Evolutionary conservation across 2,888 invertebrate genomes (phyloP).

Genomic region (Chaitophorus viminalis): DNA sequence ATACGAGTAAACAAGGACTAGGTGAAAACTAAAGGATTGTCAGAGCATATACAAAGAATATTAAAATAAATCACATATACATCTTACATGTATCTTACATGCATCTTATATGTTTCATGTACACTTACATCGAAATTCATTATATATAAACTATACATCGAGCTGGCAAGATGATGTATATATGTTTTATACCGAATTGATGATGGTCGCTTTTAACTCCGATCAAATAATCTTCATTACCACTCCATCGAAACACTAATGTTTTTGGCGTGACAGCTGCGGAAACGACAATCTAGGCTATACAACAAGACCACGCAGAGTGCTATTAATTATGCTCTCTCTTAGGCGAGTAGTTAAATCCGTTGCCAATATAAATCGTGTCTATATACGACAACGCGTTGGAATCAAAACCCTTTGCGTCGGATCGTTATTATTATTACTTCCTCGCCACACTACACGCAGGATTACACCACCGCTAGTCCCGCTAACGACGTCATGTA

Average conservation of each 20-base stretch:
- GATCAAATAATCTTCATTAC: background rate
- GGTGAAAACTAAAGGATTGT: too few species aligned
- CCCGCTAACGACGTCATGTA: background rate
- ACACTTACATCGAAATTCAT: too few species aligned
- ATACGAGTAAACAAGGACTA: too few species aligned
- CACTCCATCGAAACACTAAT: background rate
- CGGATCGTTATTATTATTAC: background rate
- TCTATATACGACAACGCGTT: background rate
- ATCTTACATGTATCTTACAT: too few species aligned
- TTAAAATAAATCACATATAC: too few species aligned
- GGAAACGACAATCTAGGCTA: background rate
- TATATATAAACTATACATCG: background rate
- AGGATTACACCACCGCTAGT: background rate
- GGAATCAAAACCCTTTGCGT: slow-evolving; percentile 8
- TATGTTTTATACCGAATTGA: background rate
- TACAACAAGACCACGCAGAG: background rate
- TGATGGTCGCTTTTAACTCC: background rate
- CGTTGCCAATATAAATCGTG: background rate
- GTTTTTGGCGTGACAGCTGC: background rate
- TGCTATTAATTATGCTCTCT: slow-evolving; percentile 2
- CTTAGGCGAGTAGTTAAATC: background rate
- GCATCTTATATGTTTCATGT: too few species aligned
- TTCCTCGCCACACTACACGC: background rate
- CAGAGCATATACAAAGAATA: too few species aligned
- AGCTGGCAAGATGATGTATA: background rate